phyloP scores from a whole-genome alignment of 2,113 vertebrate species.

The Crypturellus undulatus region DNA sequence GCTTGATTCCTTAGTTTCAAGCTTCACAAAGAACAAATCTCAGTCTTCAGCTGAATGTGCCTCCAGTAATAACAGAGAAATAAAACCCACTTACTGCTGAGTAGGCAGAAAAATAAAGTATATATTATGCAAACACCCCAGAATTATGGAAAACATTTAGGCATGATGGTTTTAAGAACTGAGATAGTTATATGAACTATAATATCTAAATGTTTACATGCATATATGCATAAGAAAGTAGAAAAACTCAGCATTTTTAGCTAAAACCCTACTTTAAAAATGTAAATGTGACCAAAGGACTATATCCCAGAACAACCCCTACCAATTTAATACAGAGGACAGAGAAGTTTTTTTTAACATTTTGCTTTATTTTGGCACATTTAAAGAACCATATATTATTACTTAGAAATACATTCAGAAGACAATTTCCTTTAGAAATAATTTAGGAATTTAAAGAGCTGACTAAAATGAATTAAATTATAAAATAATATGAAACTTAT shows the following conservation, averaged over 20 bases:
- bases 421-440: not conserved
- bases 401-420: not conserved
- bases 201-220: not conserved
- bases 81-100: conserved; percentile 27
- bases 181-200: not conserved
- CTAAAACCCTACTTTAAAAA: not conserved
- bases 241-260: not conserved
- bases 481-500: not conserved
- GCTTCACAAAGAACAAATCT: conserved; percentile 6
- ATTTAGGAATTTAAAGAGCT: not conserved
- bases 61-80: conserved; percentile 24
- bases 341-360: not conserved
- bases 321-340: not conserved
- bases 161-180: not conserved
- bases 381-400: not conserved
- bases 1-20: not conserved
- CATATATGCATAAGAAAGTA: not conserved
- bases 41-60: not conserved
- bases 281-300: not conserved
- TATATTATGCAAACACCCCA: conserved; percentile 2
- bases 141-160: not conserved
- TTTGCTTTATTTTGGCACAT: not conserved
- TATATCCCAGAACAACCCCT: not conserved
- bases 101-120: conserved; percentile 3
- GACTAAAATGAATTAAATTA: not conserved